Evolutionary conservation across 2,888 invertebrate genomes (phyloP).

Genomic region (Labia minor): DNA sequence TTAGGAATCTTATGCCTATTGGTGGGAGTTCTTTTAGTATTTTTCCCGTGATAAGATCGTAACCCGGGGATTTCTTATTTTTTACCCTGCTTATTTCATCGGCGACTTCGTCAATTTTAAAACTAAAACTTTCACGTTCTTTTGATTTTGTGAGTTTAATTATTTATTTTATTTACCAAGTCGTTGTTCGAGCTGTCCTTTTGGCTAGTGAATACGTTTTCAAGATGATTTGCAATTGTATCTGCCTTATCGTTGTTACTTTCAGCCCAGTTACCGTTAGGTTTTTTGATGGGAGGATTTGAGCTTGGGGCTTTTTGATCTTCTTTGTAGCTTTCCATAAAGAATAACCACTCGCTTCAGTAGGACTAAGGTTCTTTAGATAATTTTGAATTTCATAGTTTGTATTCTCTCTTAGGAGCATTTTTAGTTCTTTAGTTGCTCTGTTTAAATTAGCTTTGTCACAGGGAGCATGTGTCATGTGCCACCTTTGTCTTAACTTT

Average conservation of each 20-base stretch:
- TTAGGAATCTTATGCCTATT: not conserved
- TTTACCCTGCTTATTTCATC: not conserved
- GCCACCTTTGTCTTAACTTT: not conserved
- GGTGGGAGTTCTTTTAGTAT: not conserved
- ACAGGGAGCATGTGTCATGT: not conserved
- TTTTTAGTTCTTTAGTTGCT: no score
- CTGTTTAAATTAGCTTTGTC: not conserved
- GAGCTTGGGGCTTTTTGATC: not conserved
- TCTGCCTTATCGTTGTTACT: not conserved
- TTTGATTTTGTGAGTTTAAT: not conserved
- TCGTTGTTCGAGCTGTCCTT: not conserved
- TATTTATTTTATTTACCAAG: conserved; percentile 3
- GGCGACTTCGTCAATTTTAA: not conserved
- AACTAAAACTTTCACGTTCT: not conserved
- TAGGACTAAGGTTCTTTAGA: not conserved
- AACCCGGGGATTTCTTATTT: not conserved
- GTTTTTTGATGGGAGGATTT: not conserved
- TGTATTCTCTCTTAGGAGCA: not conserved
- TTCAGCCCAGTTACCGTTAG: not conserved
- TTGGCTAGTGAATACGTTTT: not conserved
- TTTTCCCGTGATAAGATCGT: not conserved
- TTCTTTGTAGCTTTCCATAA: conserved; percentile 18
- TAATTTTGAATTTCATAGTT: not conserved
- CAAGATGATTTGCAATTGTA: not conserved
- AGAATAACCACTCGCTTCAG: not conserved